Percentiles rank a stretch among this genome's conserved stretches.
These are phyloP conservation scores for Orthochromis malagaraziensis DNA, from an alignment of 2,113 vertebrate genomes.

Conservation along the genomic window DNA sequence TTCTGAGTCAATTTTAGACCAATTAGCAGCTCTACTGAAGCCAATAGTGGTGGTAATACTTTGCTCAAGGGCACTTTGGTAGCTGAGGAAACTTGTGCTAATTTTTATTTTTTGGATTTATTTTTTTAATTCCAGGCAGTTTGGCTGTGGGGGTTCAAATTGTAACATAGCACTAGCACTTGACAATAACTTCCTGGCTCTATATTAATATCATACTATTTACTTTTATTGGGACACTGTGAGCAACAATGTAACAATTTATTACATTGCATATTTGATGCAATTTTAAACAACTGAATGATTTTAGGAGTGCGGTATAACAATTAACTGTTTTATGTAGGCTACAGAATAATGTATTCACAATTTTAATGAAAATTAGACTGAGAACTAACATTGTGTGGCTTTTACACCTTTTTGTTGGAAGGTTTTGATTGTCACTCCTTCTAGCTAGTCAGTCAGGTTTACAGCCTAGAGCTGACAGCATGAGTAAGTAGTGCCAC, in stretches of 20 bases:
- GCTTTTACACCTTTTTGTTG: neutral
- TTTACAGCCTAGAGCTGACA: neutral
- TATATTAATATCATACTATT: neutral
- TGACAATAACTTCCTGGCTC: neutral
- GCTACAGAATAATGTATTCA: neutral
- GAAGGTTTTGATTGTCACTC: neutral
- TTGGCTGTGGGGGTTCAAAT: neutral
- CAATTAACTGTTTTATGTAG: neutral
- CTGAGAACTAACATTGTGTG: neutral
- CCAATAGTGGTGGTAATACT: neutral
- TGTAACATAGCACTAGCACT: neutral
- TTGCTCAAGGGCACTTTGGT: constrained; percentile 40
- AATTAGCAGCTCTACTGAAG: constrained; percentile 44
- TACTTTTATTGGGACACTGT: neutral
- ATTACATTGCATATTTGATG: neutral
- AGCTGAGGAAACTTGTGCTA: neutral
- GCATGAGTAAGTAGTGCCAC: neutral
- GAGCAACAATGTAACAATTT: neutral
- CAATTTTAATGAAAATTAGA: neutral
- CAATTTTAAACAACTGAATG: neutral
- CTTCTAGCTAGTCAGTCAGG: neutral
- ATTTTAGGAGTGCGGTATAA: neutral
- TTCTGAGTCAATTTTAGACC: neutral
- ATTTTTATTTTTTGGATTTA: neutral
- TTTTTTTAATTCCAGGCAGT: neutral